These are phyloP conservation scores for Entomyzon cyanotis DNA, from an alignment of 2,113 vertebrate species.

Conservation along the genomic window DNA sequence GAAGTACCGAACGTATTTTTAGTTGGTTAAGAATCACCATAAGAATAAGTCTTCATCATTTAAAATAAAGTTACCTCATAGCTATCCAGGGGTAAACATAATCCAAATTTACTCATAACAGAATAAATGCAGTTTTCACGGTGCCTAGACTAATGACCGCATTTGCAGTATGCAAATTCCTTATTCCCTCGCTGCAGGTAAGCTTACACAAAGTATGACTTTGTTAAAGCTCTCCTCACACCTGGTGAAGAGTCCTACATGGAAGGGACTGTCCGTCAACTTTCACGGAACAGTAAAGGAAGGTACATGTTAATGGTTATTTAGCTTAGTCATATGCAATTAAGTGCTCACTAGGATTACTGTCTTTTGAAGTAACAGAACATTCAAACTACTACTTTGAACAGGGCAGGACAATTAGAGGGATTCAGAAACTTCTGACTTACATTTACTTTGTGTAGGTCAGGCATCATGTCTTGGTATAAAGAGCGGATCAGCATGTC, in stretches of 20 bases:
- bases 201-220: neutral
- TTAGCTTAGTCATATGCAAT: neutral
- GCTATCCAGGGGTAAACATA: neutral
- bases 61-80: neutral
- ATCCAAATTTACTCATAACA: neutral
- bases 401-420: neutral
- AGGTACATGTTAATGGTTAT: neutral
- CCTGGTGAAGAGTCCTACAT: neutral
- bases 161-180: neutral
- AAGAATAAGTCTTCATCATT: neutral
- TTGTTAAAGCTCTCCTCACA: neutral
- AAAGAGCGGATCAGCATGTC: constrained; percentile 98
- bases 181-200: neutral
- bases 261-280: neutral
- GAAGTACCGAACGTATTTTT: neutral
- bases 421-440: neutral
- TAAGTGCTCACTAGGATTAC: neutral
- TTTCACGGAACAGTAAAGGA: neutral
- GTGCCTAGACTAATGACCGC: neutral
- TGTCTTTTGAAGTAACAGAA: neutral
- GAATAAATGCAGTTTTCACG: neutral
- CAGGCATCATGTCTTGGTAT: constrained; percentile 94
- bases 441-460: constrained; percentile 89
- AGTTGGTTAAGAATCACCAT: neutral
- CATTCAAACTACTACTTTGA: neutral